Evolutionary conservation across 2,888 invertebrate species (phyloP), one percentile per base, ranked within the genome.

Genomic region (Nomada ferruginata): DNA sequence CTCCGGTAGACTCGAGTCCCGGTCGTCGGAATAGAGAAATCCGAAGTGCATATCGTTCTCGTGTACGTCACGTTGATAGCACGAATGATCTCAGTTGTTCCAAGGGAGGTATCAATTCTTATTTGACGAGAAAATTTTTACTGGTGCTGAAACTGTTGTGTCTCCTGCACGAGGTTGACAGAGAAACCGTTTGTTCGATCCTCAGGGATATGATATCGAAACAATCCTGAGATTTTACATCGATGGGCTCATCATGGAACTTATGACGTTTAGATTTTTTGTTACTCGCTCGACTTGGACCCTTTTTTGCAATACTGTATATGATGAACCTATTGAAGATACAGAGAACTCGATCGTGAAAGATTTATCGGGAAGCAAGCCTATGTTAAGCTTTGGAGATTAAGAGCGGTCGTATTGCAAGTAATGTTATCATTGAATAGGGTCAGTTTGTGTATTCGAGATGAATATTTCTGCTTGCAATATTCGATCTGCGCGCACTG

Each of bases 361-460:
- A 44, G n/a, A 20, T 2, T 59, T 64, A 3, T 29, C 29, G 53
- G 29, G 3, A 29, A 11, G 44, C 18, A 18, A 23, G 0, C 15
- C 64, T 1, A 29, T 66, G 15, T 29, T 65, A 2, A 13, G 23
- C 59, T 2, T 4, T 11, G 18, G 13, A 23, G 18, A 20, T 73
- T 1, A 52, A 20, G 13, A 26, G 66, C 26, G 60, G 66, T 36
- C 79, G 77, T 13, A 52, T 59, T 26, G 65, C 70, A 1, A 57
- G 70, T 36, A 84, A 55, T 59, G 11, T 79, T 2, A 55, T 79
- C 29, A 53, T 82, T 68, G 79, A 77, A 50, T 15, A 55, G 20
- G 44, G 52, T 13, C 50, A 13, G 23, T 76, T 85, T 3, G 11
- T 66, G 7, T 5, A n/a, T 15, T 68, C 77, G 1, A 20, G 76